These are phyloP conservation scores for Ptychadena robeensis DNA, from an alignment of 2,797 vertebrate species.

Conservation along the genomic window DNA sequence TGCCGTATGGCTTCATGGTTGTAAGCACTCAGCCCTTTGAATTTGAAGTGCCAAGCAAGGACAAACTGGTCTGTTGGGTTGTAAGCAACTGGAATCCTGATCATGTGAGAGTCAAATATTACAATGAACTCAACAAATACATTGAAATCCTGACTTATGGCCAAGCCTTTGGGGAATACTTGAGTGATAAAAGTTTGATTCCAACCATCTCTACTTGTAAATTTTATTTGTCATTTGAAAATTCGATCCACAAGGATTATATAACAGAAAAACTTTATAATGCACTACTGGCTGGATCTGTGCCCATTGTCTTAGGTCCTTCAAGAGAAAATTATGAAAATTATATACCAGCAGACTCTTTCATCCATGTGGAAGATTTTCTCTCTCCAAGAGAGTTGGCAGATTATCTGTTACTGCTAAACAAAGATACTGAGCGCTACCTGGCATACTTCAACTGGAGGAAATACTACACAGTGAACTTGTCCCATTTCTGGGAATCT, in stretches of 20 bases:
- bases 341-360: slow-evolving; percentile 93
- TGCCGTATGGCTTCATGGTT: slow-evolving; percentile 94
- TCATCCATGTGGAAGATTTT: slow-evolving; percentile 97
- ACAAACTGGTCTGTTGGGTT: slow-evolving; percentile 95
- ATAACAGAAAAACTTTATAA: slow-evolving; percentile 98
- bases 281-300: slow-evolving; percentile 90
- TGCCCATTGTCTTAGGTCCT: slow-evolving; percentile 92
- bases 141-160: slow-evolving; percentile 94
- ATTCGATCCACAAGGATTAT: slow-evolving; percentile 97
- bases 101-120: slow-evolving; percentile 93
- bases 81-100: slow-evolving; percentile 98
- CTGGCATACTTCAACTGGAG: slow-evolving; percentile 95
- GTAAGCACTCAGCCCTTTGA: slow-evolving; percentile 83
- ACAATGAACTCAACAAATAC: slow-evolving; percentile 95
- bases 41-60: slow-evolving; percentile 90
- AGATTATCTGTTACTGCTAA: slow-evolving; percentile 90
- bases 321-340: slow-evolving; percentile 95
- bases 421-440: slow-evolving; percentile 94
- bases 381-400: slow-evolving; percentile 91
- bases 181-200: slow-evolving; percentile 91
- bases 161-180: slow-evolving; percentile 92
- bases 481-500: slow-evolving; percentile 92
- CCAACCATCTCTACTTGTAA: slow-evolving; percentile 94
- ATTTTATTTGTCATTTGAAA: slow-evolving; percentile 97
- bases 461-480: slow-evolving; percentile 92